These are phyloP conservation scores for Gymnorhina tibicen DNA, from an alignment of 2,113 vertebrate species.

Conservation along the genomic window DNA sequence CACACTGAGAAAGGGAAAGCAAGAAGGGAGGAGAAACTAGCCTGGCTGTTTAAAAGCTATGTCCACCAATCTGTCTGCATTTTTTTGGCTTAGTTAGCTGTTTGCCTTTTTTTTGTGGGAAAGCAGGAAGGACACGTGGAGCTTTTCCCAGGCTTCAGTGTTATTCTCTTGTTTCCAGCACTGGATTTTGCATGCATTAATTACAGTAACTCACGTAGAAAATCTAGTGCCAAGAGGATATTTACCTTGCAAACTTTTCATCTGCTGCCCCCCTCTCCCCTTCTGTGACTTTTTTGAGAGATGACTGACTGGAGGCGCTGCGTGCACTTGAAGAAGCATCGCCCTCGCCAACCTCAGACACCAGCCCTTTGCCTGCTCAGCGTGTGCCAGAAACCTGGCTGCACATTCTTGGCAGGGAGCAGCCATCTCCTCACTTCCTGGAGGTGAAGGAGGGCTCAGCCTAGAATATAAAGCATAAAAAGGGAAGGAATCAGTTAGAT, in stretches of 20 bases:
- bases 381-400: constrained; percentile 63
- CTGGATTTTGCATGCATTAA: not conserved
- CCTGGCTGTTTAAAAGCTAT: not conserved
- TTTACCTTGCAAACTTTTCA: constrained; percentile 38
- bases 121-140: constrained; percentile 6
- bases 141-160: not conserved
- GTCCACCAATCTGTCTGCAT: not conserved
- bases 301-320: not conserved
- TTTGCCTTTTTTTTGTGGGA: constrained; percentile 8
- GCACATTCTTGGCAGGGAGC: constrained; percentile 42
- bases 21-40: constrained; percentile 6
- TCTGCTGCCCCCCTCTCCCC: not conserved
- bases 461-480: constrained; percentile 40
- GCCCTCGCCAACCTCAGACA: constrained; percentile 50
- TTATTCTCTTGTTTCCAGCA: constrained; percentile 27
- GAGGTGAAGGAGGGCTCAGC: constrained; percentile 44
- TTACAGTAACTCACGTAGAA: constrained; percentile 5
- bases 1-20: not conserved
- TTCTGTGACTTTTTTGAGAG: not conserved
- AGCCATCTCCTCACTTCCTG: constrained; percentile 30
- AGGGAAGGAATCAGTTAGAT: constrained; percentile 38
- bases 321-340: not conserved
- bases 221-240: not conserved
- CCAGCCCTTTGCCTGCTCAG: constrained; percentile 39
- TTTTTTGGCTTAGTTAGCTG: constrained; percentile 40